phyloP scores from a whole-genome alignment of 2,797 vertebrate genomes.

The Gila robusta region DNA sequence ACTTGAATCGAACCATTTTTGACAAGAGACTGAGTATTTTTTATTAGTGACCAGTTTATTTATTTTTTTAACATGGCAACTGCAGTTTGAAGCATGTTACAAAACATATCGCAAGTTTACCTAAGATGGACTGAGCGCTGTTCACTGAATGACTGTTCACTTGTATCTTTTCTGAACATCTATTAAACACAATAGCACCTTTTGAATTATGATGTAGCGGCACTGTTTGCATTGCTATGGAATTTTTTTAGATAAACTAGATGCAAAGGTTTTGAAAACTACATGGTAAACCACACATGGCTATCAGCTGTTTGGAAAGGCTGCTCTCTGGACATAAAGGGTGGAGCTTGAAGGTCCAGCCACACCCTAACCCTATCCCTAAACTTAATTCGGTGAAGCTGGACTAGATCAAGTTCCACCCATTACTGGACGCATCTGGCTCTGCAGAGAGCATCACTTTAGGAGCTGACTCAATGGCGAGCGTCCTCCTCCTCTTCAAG shows the following conservation, averaged over 20 bases:
- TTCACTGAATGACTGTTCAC: neutral
- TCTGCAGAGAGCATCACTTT: neutral
- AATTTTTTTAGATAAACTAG: neutral
- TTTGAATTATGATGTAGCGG: constrained; percentile 37
- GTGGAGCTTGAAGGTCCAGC: neutral
- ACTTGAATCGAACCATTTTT: neutral
- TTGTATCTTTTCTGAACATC: neutral
- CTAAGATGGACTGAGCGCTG: neutral
- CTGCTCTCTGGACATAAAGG: neutral
- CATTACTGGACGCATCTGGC: neutral
- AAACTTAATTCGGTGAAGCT: neutral
- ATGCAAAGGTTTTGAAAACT: constrained; percentile 28
- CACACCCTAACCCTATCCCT: neutral
- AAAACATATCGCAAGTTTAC: constrained; percentile 62
- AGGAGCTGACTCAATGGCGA: constrained; percentile 68
- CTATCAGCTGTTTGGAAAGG: neutral
- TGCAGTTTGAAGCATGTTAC: constrained; percentile 67
- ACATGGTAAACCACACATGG: constrained; percentile 10
- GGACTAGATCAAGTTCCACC: neutral
- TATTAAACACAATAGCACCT: constrained; percentile 37
- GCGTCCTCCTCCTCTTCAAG: constrained; percentile 79
- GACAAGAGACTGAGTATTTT: neutral
- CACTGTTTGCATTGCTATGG: constrained; percentile 23
- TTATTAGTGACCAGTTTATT: constrained; percentile 6
- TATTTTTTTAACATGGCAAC: constrained; percentile 54